Evolutionary conservation across 2,113 vertebrate genomes (phyloP), one percentile per base, ranked within the genome.

Genomic region (Urocitellus parryii): DNA sequence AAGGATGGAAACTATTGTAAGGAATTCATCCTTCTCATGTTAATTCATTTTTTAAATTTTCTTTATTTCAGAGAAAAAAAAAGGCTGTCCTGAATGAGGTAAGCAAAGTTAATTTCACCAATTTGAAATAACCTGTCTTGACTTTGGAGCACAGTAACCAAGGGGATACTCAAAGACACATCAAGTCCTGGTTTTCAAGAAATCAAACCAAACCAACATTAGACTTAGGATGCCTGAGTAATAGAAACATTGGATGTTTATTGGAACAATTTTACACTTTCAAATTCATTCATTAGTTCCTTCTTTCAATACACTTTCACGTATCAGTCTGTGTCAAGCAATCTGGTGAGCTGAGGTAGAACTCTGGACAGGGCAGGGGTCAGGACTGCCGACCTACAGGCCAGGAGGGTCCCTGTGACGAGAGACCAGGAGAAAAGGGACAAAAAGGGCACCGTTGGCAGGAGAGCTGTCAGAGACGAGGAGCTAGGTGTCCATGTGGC

Each of bases 11-110:
- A 3, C 45, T 4, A 16, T 1, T 61, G 37, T 8, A 67, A 48
- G 45, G 84, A 27, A 0, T 8, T 12, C 27, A 0, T 32, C 53
- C 74, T 70, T 96, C 18, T 97, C 32, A 0, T 22, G n/a, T 39
- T 97, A 51, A 98, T 32, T 16, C 56, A 2, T 0, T 0, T 42
- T 34, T 20, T 92, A 3, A 20, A 58, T 58, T 95, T 96, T 98
- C 51, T 94, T 83, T 78, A 2, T 98, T 98, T 97, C 98, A 99
- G 98, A 98, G 96, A 91, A 97, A 96, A 82, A 91, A 96, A 85
- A 45, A 45, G 45, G 80, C 84, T n/a, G 91, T 68, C 81, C 34
- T 98, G 97, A 92, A 98, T 39, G 97, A 98, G 98, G 98, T 99
- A 91, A 98, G 98, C 95, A 58, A 91, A 20, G 72, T n/a, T 88